phyloP scores from a whole-genome alignment of 2,113 vertebrate species.

The Bettongia penicillata region DNA sequence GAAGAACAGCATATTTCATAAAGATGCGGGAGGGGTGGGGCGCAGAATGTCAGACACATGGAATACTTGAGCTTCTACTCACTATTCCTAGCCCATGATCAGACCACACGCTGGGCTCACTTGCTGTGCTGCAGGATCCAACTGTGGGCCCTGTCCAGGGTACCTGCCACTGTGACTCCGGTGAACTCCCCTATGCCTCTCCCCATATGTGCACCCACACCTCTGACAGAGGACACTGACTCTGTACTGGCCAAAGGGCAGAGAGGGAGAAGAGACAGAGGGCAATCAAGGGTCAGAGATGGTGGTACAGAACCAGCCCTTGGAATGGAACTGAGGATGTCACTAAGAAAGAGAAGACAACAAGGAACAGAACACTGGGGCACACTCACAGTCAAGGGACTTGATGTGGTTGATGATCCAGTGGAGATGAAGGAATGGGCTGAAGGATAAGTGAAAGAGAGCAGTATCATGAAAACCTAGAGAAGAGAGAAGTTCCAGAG shows the following conservation, averaged over 20 bases:
- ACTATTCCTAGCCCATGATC: neutral
- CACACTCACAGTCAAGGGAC: neutral
- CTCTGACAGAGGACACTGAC: neutral
- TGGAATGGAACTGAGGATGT: neutral
- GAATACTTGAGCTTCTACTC: neutral
- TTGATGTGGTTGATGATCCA: neutral
- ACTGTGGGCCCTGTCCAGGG: neutral
- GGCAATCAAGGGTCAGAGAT: neutral
- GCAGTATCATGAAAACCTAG: neutral
- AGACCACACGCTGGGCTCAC: neutral
- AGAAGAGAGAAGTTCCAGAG: neutral
- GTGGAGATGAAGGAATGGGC: neutral
- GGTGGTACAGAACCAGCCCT: neutral
- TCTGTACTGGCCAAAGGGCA: neutral
- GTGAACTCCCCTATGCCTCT: neutral
- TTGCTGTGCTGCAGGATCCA: neutral
- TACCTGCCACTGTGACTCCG: neutral
- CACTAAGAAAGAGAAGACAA: neutral
- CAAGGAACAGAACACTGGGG: neutral
- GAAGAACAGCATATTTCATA: neutral
- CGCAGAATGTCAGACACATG: neutral
- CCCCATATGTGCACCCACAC: neutral
- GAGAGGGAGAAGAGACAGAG: neutral
- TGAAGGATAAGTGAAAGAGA: neutral
- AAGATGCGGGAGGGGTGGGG: neutral